phyloP scores from a whole-genome alignment of 2,888 invertebrate genomes.

The Schizaphis graminum region DNA sequence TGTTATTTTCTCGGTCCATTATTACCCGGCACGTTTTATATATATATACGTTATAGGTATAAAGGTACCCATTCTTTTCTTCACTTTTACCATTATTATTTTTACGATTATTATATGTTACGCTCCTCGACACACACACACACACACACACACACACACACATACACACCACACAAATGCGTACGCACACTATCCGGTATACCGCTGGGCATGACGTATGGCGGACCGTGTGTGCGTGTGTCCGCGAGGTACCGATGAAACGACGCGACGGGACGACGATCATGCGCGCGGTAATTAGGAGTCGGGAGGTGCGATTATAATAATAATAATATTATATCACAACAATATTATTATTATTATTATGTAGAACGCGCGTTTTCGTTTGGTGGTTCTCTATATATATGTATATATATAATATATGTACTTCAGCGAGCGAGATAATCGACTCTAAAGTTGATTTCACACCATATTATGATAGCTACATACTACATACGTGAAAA shows the following conservation, averaged over 20 bases:
- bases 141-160: not conserved
- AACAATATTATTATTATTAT: not conserved
- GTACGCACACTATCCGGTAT: not conserved
- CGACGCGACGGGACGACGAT: slow-evolving; percentile 10
- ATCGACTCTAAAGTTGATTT: slow-evolving; percentile 29
- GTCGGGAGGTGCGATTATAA: slow-evolving; percentile 22
- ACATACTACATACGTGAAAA: not conserved
- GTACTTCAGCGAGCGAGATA: not conserved
- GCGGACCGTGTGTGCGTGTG: not conserved
- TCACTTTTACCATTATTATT: slow-evolving; percentile 58
- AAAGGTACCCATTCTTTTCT: slow-evolving; percentile 59
- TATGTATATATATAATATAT: too few species aligned
- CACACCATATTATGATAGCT: slow-evolving; percentile 5
- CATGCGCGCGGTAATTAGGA: slow-evolving; percentile 23
- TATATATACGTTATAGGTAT: not conserved
- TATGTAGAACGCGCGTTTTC: slow-evolving; percentile 15
- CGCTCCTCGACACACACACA: slow-evolving; percentile 52
- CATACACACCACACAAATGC: not conserved
- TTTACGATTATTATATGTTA: slow-evolving; percentile 63
- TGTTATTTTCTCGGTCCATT: slow-evolving; percentile 66
- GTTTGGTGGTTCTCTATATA: not conserved
- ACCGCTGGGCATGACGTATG: slow-evolving; percentile 45
- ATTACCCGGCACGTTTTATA: slow-evolving; percentile 64
- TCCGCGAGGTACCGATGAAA: not conserved
- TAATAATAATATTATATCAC: not conserved